These are phyloP conservation scores for Pyrrhosoma nymphula DNA, from an alignment of 2,888 invertebrate species.

Conservation along the genomic window DNA sequence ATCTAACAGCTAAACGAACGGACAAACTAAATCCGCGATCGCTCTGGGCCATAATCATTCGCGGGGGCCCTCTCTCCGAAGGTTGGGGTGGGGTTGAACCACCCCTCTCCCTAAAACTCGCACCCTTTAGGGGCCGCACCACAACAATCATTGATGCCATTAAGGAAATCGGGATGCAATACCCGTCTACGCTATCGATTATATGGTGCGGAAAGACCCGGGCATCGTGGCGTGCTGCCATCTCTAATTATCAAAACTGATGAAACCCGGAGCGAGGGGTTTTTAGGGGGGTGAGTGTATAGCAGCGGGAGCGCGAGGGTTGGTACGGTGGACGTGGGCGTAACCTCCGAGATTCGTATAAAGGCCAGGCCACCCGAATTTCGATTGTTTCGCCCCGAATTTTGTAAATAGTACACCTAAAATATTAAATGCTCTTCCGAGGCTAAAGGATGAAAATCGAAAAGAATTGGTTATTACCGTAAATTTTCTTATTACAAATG, in stretches of 20 bases:
- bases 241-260: not conserved
- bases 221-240: not conserved
- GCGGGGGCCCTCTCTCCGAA: too few relatives aligned
- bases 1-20: not conserved
- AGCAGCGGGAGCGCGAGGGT: not conserved
- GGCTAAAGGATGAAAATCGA: too few relatives aligned
- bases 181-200: not conserved
- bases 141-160: not conserved
- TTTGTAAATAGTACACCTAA: too few relatives aligned
- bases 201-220: not conserved
- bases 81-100: not conserved
- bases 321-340: too few relatives aligned
- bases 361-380: too few relatives aligned
- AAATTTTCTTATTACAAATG: too few relatives aligned
- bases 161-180: conserved; percentile 2
- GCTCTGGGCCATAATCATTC: not conserved
- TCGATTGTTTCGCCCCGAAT: too few relatives aligned
- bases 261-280: not conserved
- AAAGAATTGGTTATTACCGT: too few relatives aligned
- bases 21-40: not conserved
- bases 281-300: not conserved
- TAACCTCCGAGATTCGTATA: too few relatives aligned
- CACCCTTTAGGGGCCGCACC: not conserved
- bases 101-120: not conserved
- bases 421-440: too few relatives aligned